phyloP scores from a whole-genome alignment of 2,888 invertebrate species.

The Strigamia crassipes region DNA sequence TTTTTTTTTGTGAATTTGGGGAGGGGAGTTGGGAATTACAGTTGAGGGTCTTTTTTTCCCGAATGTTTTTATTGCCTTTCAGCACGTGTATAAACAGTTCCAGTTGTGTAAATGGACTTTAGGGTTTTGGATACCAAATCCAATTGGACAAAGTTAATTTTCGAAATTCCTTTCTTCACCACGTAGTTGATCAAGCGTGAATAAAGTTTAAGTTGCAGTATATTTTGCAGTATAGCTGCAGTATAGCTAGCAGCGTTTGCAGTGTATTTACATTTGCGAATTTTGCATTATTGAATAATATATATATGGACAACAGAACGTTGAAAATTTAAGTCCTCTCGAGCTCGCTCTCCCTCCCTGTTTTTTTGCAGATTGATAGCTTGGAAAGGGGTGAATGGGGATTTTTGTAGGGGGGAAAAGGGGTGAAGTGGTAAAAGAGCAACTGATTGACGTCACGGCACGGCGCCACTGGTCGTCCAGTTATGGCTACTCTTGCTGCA shows the following conservation, averaged over 20 bases:
- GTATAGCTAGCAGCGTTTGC: neutral
- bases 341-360: neutral
- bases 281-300: neutral
- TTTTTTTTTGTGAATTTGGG: too few species aligned
- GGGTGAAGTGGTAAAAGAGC: neutral
- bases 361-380: neutral
- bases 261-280: neutral
- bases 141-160: neutral
- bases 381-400: neutral
- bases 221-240: too few species aligned
- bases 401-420: neutral
- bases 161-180: neutral
- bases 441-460: neutral
- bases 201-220: neutral
- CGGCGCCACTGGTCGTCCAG: neutral
- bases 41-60: too few species aligned
- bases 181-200: neutral
- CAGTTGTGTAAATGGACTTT: neutral
- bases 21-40: too few species aligned
- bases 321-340: neutral
- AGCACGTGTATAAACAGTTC: neutral
- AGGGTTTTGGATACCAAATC: neutral
- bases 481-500: neutral
- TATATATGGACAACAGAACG: neutral
- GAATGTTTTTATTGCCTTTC: neutral